phyloP scores from a whole-genome alignment of 2,113 vertebrate genomes.

The Mus spicilegus region DNA sequence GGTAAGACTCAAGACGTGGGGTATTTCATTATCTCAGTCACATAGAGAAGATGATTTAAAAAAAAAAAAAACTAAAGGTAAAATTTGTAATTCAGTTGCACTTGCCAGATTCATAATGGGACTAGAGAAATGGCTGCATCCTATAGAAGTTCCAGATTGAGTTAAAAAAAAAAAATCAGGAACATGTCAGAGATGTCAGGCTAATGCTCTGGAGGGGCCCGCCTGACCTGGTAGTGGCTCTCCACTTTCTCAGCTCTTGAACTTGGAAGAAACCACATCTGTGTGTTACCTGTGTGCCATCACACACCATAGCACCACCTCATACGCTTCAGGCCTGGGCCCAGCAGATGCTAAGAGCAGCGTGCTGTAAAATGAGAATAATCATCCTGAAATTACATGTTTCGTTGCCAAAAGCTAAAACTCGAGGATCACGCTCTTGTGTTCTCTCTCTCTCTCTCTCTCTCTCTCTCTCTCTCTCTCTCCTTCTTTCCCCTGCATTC shows the following conservation, averaged over 20 bases:
- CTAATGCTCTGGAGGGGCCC: neutral
- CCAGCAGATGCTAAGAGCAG: conserved; percentile 56
- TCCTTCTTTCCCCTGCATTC: neutral
- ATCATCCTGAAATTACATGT: conserved; percentile 62
- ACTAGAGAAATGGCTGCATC: neutral
- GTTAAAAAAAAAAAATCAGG: neutral
- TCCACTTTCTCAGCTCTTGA: neutral
- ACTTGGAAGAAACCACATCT: neutral
- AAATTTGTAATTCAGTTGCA: neutral
- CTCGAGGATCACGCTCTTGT: conserved; percentile 41
- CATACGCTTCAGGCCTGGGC: neutral
- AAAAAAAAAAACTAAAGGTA: conserved; percentile 1
- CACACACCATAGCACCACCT: neutral
- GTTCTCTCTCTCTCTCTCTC: neutral
- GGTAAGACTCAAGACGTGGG: neutral
- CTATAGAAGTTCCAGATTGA: neutral
- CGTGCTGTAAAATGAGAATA: conserved; percentile 56
- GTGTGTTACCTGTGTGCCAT: neutral
- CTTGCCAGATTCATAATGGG: neutral
- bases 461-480: neutral
- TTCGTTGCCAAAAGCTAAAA: conserved; percentile 68
- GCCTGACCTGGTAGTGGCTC: neutral
- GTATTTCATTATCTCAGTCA: neutral
- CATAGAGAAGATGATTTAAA: neutral
- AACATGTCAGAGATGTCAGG: neutral